These are phyloP conservation scores for Eptatretus burgeri DNA, from an alignment of 2,113 vertebrate genomes.

Conservation along the genomic window DNA sequence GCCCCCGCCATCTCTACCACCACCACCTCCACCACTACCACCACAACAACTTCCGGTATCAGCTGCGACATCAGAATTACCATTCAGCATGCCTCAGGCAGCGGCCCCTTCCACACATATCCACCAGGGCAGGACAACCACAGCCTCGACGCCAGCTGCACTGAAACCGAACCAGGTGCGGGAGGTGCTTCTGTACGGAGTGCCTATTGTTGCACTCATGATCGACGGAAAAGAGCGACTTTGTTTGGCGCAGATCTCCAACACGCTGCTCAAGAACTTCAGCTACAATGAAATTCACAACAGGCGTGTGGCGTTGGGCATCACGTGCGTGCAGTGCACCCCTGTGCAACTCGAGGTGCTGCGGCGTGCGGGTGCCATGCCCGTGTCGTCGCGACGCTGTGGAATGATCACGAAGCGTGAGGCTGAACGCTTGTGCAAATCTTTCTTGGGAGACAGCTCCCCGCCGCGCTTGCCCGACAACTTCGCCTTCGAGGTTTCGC, in stretches of 20 bases:
- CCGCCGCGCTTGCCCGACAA: conserved; percentile 56
- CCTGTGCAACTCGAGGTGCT: conserved; percentile 62
- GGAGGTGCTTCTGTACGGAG: conserved; percentile 61
- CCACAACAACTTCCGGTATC: conserved; percentile 22
- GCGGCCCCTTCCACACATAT: no score
- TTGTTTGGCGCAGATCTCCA: conserved; percentile 64
- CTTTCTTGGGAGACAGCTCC: conserved; percentile 45
- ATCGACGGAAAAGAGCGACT: conserved; percentile 67
- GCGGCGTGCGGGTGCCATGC: conserved; percentile 55
- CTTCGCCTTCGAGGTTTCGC: conserved; percentile 57
- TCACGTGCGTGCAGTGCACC: conserved; percentile 66
- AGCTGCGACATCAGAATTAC: no score
- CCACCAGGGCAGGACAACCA: no score
- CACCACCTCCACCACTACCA: no score
- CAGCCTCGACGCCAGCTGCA: conserved; percentile 11
- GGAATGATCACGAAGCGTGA: conserved; percentile 72
- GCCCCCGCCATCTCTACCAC: conserved; percentile 15
- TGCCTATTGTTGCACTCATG: conserved; percentile 63
- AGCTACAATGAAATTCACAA: conserved; percentile 84
- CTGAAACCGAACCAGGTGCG: conserved; percentile 82
- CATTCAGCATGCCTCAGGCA: no score
- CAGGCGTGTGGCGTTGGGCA: conserved; percentile 47
- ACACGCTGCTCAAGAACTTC: conserved; percentile 56
- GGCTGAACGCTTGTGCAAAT: conserved; percentile 59
- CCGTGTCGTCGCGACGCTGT: conserved; percentile 52